A percentile compares a stretch with the other conserved stretches of the same genome.
Conservation (phyloP, 2,888 invertebrate genomes). For the Caenorhabditis sp. region DNA sequence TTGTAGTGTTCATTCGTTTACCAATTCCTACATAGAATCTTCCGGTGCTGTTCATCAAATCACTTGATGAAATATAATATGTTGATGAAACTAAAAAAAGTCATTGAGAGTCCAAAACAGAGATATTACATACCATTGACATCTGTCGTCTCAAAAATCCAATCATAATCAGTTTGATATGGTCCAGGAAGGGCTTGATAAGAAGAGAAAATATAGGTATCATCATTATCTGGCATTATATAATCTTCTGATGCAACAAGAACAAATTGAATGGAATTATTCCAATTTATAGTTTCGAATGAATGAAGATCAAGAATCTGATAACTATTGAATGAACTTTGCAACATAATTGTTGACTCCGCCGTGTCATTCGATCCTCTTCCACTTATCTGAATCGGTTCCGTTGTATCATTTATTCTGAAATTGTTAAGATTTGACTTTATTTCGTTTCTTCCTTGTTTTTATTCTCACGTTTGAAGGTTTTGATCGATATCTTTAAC, state of each 20-base stretch:
- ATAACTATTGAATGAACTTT: constrained; percentile 21
- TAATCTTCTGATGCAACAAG: constrained; percentile 34
- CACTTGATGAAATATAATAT: constrained; percentile 33
- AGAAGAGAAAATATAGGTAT: constrained; percentile 45
- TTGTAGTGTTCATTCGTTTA: constrained; percentile 16
- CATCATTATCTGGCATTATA: constrained; percentile 14
- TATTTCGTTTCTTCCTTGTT: too few relatives aligned
- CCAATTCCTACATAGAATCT: constrained; percentile 56
- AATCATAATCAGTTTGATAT: constrained; percentile 35
- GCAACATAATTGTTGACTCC: constrained; percentile 16
- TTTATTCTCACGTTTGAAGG: constrained; percentile 32
- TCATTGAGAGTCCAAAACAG: too few relatives aligned
- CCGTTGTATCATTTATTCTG: constrained; percentile 19
- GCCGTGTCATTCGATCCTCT: constrained; percentile 17
- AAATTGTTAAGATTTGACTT: constrained; percentile 4
- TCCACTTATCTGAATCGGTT: constrained; percentile 21
- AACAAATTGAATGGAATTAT: constrained; percentile 51
- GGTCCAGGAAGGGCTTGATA: constrained; percentile 59
- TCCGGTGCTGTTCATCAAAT: constrained; percentile 52
- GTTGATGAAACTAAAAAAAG: constrained; percentile 27
- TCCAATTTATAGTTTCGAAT: constrained; percentile 56
- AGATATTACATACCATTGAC: not conserved
- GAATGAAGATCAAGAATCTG: constrained; percentile 55
- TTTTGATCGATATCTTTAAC: constrained; percentile 46
- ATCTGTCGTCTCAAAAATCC: constrained; percentile 23